These are phyloP conservation scores for Hyperoplus immaculatus DNA, from an alignment of 2,797 vertebrate genomes.

Conservation along the genomic window DNA sequence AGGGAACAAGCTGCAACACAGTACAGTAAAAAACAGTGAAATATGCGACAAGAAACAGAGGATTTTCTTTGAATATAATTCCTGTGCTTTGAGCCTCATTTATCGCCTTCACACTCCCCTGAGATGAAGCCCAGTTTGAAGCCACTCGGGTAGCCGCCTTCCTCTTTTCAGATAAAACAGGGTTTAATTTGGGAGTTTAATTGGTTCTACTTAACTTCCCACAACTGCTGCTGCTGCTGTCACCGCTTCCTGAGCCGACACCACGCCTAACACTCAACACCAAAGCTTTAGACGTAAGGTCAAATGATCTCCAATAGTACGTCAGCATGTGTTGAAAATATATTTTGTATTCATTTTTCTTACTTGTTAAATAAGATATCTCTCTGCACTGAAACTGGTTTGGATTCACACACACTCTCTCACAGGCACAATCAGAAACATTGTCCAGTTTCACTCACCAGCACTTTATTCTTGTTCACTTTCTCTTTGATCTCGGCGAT, in stretches of 20 bases:
- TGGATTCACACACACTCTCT: not conserved
- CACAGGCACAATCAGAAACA: not conserved
- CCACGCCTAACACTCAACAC: conserved; percentile 10
- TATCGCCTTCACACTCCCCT: conserved; percentile 55
- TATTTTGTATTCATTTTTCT: not conserved
- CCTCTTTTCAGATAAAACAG: conserved; percentile 68
- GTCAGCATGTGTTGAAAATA: not conserved
- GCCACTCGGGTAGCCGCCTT: conserved; percentile 55
- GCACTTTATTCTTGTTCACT: conserved; percentile 95
- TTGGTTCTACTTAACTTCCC: conserved; percentile 66
- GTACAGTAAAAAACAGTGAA: not conserved
- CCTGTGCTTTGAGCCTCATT: conserved; percentile 42
- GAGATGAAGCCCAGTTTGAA: conserved; percentile 77
- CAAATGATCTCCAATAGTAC: not conserved
- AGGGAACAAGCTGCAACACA: not conserved
- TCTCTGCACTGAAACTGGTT: not conserved
- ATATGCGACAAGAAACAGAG: conserved; percentile 23
- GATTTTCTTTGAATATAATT: conserved; percentile 38
- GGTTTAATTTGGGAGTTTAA: conserved; percentile 78
- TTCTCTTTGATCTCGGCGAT: conserved; percentile 93
- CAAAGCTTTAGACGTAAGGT: conserved; percentile 4
- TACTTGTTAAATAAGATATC: not conserved
- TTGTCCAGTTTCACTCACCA: conserved; percentile 86
- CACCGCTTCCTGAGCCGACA: conserved; percentile 8
- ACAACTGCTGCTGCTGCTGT: conserved; percentile 38